Evolutionary conservation across 2,888 invertebrate species (phyloP).

Genomic region (Hybos culiciformis): DNA sequence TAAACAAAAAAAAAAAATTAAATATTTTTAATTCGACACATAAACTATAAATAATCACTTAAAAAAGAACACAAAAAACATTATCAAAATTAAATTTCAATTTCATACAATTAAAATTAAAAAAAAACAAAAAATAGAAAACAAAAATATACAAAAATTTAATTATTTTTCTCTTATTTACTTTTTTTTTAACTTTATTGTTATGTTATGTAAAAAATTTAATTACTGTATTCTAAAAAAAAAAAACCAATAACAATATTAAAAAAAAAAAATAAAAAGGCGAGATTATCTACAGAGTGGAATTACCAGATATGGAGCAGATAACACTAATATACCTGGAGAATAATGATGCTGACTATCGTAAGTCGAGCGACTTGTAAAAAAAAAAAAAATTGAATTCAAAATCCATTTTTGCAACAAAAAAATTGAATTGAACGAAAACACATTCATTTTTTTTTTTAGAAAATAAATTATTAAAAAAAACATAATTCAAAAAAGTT

Average conservation of each 20-base stretch:
- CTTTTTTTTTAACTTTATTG: slow-evolving; percentile 1
- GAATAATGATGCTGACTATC: slow-evolving; percentile 47
- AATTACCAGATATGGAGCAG: slow-evolving; percentile 87
- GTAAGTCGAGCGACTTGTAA: slow-evolving; percentile 36
- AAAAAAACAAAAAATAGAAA: too few species aligned
- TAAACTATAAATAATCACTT: too few species aligned
- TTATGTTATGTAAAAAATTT: slow-evolving; percentile 6
- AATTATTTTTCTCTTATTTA: background rate
- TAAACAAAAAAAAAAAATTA: too few species aligned
- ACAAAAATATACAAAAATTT: too few species aligned
- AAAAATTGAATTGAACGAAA: slow-evolving; percentile 13
- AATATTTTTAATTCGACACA: too few species aligned
- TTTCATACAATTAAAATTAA: too few species aligned
- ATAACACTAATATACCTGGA: slow-evolving; percentile 88
- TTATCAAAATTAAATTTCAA: too few species aligned
- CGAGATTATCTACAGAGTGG: slow-evolving; percentile 87
- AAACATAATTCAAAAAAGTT: too few species aligned
- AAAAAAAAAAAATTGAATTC: slow-evolving; percentile 16
- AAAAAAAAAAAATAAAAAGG: slow-evolving; percentile 38
- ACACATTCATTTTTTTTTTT: slow-evolving; percentile 5
- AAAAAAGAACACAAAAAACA: too few species aligned
- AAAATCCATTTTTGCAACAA: too few species aligned
- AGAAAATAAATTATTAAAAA: too few species aligned
- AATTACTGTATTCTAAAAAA: slow-evolving; percentile 4
- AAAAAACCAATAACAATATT: slow-evolving; percentile 2